phyloP scores from a whole-genome alignment of 2,888 invertebrate genomes.

The Sinopyrophorus schimmeli region DNA sequence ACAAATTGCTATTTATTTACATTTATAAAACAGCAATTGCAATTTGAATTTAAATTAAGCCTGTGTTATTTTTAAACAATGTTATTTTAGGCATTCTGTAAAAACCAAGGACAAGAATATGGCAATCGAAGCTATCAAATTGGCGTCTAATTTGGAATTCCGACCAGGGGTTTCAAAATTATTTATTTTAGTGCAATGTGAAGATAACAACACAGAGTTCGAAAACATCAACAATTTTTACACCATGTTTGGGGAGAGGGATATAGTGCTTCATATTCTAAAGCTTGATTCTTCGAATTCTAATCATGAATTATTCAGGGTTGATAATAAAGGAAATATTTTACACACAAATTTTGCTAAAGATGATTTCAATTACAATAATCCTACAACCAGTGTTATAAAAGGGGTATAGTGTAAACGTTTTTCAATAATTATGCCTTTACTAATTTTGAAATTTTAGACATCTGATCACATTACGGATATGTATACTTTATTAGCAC shows the following conservation, averaged over 20 bases:
- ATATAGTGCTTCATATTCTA: conserved; percentile 37
- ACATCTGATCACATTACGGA: conserved; percentile 34
- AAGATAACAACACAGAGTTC: conserved; percentile 25
- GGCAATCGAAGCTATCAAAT: conserved; percentile 66
- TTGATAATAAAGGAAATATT: conserved; percentile 20
- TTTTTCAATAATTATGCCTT: no score
- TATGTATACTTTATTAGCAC: conserved; percentile 35
- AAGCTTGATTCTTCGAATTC: conserved; percentile 30
- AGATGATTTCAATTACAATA: no score
- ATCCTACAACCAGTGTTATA: no score
- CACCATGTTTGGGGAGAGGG: conserved; percentile 37
- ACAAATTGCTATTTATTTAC: no score
- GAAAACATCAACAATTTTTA: conserved; percentile 35
- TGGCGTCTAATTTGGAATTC: conserved; percentile 70
- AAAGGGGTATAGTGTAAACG: no score
- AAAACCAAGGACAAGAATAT: no score
- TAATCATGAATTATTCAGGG: no score
- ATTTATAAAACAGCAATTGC: no score
- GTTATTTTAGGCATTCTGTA: conserved; percentile 11
- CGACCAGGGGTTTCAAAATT: conserved; percentile 77
- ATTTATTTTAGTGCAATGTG: conserved; percentile 75
- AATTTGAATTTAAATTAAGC: background rate
- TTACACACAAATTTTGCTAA: conserved; percentile 15
- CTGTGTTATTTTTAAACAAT: background rate
- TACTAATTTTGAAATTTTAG: conserved; percentile 17